Conservation (phyloP, 2,113 vertebrate species). For the Bubo scandiacus region DNA sequence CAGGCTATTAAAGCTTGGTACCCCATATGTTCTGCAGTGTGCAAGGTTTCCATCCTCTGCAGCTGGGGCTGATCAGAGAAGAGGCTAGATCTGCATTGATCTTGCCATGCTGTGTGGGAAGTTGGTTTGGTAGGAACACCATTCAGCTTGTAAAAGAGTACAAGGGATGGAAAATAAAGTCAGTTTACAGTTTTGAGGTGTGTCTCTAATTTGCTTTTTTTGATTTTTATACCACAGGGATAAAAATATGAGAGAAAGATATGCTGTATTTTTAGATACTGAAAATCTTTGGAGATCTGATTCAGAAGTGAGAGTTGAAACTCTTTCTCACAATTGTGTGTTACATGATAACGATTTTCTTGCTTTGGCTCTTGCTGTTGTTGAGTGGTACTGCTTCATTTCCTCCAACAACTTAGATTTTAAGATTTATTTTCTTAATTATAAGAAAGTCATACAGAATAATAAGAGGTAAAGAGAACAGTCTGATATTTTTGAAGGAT, state of each 20-base stretch:
- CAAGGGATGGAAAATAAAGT: neutral
- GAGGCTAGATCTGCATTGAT: neutral
- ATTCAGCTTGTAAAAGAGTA: neutral
- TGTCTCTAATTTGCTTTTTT: neutral
- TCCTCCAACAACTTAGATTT: neutral
- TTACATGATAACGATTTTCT: neutral
- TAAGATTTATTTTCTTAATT: neutral
- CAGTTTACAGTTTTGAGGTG: neutral
- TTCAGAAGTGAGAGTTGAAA: neutral
- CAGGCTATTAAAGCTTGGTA: neutral
- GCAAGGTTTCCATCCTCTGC: neutral
- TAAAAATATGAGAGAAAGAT: neutral
- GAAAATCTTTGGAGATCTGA: neutral
- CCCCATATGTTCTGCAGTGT: neutral
- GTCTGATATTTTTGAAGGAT: neutral
- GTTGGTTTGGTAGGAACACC: neutral
- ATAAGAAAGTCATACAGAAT: neutral
- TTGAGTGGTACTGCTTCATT: neutral
- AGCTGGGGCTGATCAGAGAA: neutral
- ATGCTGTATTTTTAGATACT: neutral
- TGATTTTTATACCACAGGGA: neutral
- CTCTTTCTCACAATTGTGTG: neutral
- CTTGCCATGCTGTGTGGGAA: neutral
- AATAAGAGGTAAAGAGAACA: neutral
- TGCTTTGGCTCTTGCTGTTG: neutral